Evolutionary conservation across 37 sponge, comb jelly and placozoan genomes (phyloP).

Genomic region (Geodia barretti): DNA sequence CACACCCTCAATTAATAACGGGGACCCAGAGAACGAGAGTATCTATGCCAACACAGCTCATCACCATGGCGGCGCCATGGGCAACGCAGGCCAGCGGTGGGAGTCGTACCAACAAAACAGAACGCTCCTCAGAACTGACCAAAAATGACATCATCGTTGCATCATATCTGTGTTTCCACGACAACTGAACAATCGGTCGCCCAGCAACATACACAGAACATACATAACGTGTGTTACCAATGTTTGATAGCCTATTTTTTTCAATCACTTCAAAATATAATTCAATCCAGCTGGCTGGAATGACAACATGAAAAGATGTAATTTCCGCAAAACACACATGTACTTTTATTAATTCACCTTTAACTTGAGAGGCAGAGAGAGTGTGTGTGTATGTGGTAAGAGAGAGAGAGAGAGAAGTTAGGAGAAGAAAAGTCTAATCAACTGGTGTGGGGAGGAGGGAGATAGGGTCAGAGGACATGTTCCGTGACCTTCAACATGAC

Average conservation of each 20-base stretch:
- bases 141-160: neutral
- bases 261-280: too few relatives aligned
- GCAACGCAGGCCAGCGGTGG: conserved; percentile 59
- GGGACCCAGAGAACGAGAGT: conserved; percentile 7
- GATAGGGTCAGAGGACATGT: conserved; percentile 62
- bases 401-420: neutral
- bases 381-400: neutral
- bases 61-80: conserved; percentile 13
- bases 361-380: neutral
- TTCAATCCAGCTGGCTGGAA: too few relatives aligned
- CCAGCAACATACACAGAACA: too few relatives aligned
- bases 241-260: too few relatives aligned
- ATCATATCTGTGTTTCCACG: neutral
- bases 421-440: conserved; percentile 42
- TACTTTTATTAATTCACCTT: too few relatives aligned
- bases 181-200: too few relatives aligned
- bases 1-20: too few relatives aligned
- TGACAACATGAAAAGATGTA: too few relatives aligned
- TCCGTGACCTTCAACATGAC: conserved; percentile 19
- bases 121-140: conserved; percentile 31
- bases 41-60: conserved; percentile 48
- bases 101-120: conserved; percentile 45
- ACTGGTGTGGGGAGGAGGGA: conserved; percentile 42
- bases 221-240: too few relatives aligned
- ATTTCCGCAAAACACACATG: too few relatives aligned